phyloP scores from a whole-genome alignment of 2,888 invertebrate species.

The Ectobius pallidus region DNA sequence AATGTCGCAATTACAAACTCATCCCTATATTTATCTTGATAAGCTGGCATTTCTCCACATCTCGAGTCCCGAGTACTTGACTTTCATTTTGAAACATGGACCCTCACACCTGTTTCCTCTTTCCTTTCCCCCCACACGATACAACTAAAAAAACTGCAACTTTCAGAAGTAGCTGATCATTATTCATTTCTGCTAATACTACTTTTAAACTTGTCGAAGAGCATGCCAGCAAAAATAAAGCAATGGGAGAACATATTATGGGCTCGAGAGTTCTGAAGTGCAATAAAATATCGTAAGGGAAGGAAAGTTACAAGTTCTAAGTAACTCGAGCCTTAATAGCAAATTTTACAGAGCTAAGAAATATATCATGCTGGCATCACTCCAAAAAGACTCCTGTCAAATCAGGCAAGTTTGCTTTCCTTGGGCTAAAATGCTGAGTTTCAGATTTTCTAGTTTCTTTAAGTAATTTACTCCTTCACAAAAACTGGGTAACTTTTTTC shows the following conservation, averaged over 20 bases:
- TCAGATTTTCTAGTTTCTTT: too few species aligned
- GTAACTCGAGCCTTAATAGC: too few species aligned
- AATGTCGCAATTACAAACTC: constrained; percentile 34
- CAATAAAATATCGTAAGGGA: neutral
- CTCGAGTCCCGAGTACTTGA: neutral
- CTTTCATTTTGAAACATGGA: constrained; percentile 26
- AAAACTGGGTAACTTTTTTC: too few species aligned
- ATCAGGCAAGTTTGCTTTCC: too few species aligned
- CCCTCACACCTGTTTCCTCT: constrained; percentile 32
- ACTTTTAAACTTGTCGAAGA: constrained; percentile 38
- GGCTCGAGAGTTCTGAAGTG: neutral
- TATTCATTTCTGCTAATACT: constrained; percentile 31
- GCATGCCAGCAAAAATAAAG: constrained; percentile 34
- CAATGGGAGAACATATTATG: neutral
- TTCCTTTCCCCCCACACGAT: neutral
- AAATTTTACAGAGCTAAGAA: too few species aligned
- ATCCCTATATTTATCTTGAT: constrained; percentile 24
- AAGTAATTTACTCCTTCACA: too few species aligned
- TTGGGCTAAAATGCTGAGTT: too few species aligned
- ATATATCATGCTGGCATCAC: too few species aligned
- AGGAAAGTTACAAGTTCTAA: neutral
- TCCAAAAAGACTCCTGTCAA: too few species aligned
- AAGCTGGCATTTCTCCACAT: constrained; percentile 24
- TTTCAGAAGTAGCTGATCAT: constrained; percentile 11
- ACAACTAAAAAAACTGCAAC: neutral